Base-by-base conservation (phyloP, 2,113 vertebrate genomes). In the Panthera leo region DNA sequence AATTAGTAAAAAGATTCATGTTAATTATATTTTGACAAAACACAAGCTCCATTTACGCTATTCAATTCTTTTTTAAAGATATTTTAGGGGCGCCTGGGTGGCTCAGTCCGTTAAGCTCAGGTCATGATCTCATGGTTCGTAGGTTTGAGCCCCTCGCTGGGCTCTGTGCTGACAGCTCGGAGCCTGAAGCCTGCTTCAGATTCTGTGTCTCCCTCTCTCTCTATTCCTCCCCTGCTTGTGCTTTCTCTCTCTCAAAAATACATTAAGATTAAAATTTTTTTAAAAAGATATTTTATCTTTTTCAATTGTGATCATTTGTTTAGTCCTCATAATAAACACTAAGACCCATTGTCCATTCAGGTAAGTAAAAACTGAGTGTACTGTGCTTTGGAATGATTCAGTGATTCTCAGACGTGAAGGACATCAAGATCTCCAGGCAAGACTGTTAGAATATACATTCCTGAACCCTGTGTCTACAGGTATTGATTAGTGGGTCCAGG, bases 11-110 rank as follows among this genome's bases (percentile, higher is more conserved):
- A 78, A 86, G 25, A 73, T 78, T 76, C 21, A 83, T 67, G 4
- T 84, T 84, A 92, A 78, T 87, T 73, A 67, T n/a, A 89, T 80
- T 91, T 94, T 93, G 83, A 85, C 39, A 93, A 83, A 95, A 96
- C 10, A 36, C 31, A 86, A 93, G 10, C 21, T 93, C 6, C 11
- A 67, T 36, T 48, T 92, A 75, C 31, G 8, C 12, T 94, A 61
- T 73, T 82, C 27, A 89, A 61, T 80, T 11, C 13, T 42, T 55
- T 55, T 93, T 85, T 70, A 67, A 85, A 68, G 23, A 83, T 7
- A 70, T 91, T 73, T 7, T 13, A 82, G 8, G 45, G 45, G 8
- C 8, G 8, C 45, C 45, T 45, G 45, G 45, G 45, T 45, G 45
- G 1, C 45, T 45, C 45, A 45, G 45, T 45, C 45, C 7, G 8